phyloP scores from a whole-genome alignment of 2,888 invertebrate genomes.

The Heliconius sara region DNA sequence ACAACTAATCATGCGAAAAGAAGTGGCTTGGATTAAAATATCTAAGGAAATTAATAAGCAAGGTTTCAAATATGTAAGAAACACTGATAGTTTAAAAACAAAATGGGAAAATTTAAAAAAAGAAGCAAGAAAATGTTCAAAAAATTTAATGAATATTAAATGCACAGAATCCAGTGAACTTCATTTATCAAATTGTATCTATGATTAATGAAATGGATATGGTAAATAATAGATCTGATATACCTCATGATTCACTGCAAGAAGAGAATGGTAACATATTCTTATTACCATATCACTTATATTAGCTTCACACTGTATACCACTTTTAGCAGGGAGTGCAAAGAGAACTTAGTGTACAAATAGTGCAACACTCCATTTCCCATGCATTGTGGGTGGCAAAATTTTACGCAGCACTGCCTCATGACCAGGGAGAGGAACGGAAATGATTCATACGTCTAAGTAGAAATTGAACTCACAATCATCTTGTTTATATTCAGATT shows the following conservation, averaged over 20 bases:
- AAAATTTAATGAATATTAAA: conserved; percentile 60
- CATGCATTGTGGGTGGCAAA: too few species aligned
- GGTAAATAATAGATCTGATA: conserved; percentile 45
- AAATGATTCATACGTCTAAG: too few species aligned
- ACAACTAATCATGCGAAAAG: conserved; percentile 66
- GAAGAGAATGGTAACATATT: conserved; percentile 48
- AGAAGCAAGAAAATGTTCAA: conserved; percentile 59
- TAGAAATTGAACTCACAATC: too few species aligned
- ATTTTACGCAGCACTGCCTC: too few species aligned
- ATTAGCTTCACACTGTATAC: not conserved
- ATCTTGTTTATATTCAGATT: too few species aligned
- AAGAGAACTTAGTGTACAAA: not conserved
- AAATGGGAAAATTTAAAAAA: conserved; percentile 76
- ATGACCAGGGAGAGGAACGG: too few species aligned
- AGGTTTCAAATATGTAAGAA: conserved; percentile 60
- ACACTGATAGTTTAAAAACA: conserved; percentile 61
- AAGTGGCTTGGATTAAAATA: conserved; percentile 68
- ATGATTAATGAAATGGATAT: conserved; percentile 60
- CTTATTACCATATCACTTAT: not conserved
- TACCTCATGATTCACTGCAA: conserved; percentile 43
- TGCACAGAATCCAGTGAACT: conserved; percentile 53
- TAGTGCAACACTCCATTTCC: not conserved
- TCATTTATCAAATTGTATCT: conserved; percentile 56
- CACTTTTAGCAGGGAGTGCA: not conserved
- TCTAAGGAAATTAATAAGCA: conserved; percentile 64